Base-by-base conservation (phyloP, 2,888 invertebrate genomes). In the Therioaphis trifolii region DNA sequence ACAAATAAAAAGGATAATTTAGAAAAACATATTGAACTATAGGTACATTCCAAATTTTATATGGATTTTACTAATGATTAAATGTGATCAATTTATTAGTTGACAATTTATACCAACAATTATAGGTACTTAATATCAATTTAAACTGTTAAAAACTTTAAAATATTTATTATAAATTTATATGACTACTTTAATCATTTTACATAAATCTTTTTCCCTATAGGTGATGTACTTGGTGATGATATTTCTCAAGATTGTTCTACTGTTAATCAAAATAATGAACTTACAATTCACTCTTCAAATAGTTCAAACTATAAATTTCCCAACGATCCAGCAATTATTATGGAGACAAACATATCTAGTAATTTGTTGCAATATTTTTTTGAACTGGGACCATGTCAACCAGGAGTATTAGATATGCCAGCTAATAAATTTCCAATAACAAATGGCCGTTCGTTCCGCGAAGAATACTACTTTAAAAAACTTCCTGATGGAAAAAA, bases 401-500 rank as follows among this genome's bases (percentile, higher is more conserved):
- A 61, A 24, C 61, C 61, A 18, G 24, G 24, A 61, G 21, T 24
- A 61, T 12, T 61, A 61, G 61, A 61, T 21, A 61, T 61, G 61
- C 21, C 61, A 7, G 24, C 5, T 24, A 61, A 61, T 24, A 61
- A 18, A 24, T 61, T 61, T 61, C 61, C 61, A 61, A 24, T 21
- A 61, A 61, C 24, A 61, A 61, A 61, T 27, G 61, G 61, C 14
- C 61, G 61, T 61, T 61, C 61, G 24, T 61, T 61, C 14, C 61
- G 14, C 24, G 61, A 61, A 61, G 61, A 61, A 61, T 61, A 61
- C 24, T 61, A 61, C 14, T 61, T 61, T 61, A 61, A 61, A 61
- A 61, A 61, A 61, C 61, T 61, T 61, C 61, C 61, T 61, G 61
- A 61, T 61, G 27, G 24, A 21, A 61, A 61, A 49, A 61, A 21